phyloP scores from a whole-genome alignment of 1,140 invertebrate species.

The Polyergus mexicanus region DNA sequence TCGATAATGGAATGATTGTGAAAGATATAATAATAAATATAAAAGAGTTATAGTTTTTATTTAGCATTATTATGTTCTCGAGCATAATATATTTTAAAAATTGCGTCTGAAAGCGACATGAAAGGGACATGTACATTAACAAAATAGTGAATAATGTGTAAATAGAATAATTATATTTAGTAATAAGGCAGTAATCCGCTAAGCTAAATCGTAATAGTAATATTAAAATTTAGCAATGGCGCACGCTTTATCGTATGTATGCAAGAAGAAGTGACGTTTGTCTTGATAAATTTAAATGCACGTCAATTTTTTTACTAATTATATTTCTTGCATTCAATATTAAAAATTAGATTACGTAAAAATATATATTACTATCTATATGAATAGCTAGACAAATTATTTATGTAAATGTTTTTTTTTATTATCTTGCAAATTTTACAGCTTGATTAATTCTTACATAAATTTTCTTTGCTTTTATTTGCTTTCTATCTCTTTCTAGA shows the following conservation, averaged over 20 bases:
- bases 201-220: background rate
- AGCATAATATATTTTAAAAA: constrained; percentile 3
- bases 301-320: constrained; percentile 10
- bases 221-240: constrained; percentile 2
- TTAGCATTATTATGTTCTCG: background rate
- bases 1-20: background rate
- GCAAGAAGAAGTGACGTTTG: background rate
- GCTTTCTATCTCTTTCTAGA: background rate
- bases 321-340: background rate
- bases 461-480: no score
- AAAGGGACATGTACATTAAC: constrained; percentile 29
- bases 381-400: background rate
- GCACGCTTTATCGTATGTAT: constrained; percentile 23
- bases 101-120: background rate
- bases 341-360: background rate
- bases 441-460: background rate
- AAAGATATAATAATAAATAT: constrained; percentile 6
- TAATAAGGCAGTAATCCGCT: background rate
- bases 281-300: background rate
- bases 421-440: background rate
- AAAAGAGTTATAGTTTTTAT: background rate
- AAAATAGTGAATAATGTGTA: constrained; percentile 1
- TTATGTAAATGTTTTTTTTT: background rate
- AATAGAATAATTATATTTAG: constrained; percentile 35
- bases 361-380: background rate